A percentile compares a stretch with the other conserved stretches of the same genome.
Evolutionary conservation across 2,113 vertebrate species (phyloP).

Genomic region (Copsychus sechellarum): DNA sequence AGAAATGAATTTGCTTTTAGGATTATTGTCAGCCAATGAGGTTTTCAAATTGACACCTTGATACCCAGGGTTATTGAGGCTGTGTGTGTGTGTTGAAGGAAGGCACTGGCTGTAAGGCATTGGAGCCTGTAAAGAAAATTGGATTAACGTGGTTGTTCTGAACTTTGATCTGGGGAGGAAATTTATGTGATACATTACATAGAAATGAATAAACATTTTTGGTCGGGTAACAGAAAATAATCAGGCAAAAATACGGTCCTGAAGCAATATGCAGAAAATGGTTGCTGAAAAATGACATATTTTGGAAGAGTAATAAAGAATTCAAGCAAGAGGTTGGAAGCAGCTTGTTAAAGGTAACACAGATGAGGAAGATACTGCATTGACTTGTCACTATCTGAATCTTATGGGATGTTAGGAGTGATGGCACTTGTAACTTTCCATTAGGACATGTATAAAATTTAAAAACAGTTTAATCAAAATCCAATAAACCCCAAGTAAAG

Average conservation of each 20-base stretch:
- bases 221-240: neutral
- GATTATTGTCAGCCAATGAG: neutral
- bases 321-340: neutral
- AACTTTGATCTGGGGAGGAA: conserved; percentile 7
- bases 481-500: neutral
- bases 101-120: neutral
- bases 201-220: neutral
- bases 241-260: neutral
- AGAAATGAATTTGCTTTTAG: neutral
- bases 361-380: neutral
- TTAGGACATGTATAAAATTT: neutral
- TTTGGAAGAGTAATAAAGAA: neutral
- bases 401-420: neutral
- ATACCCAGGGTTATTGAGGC: neutral
- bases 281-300: neutral
- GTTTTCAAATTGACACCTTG: neutral
- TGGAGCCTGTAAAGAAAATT: neutral
- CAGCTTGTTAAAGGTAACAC: neutral
- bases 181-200: neutral
- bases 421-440: neutral
- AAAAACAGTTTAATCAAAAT: conserved; percentile 17
- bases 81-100: neutral
- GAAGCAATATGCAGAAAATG: neutral
- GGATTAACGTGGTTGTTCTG: neutral
- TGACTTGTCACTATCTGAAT: neutral